Percentiles rank a stretch among this genome's conserved stretches.
phyloP scores from a whole-genome alignment of 2,888 invertebrate genomes.

The Urechis unicinctus region DNA sequence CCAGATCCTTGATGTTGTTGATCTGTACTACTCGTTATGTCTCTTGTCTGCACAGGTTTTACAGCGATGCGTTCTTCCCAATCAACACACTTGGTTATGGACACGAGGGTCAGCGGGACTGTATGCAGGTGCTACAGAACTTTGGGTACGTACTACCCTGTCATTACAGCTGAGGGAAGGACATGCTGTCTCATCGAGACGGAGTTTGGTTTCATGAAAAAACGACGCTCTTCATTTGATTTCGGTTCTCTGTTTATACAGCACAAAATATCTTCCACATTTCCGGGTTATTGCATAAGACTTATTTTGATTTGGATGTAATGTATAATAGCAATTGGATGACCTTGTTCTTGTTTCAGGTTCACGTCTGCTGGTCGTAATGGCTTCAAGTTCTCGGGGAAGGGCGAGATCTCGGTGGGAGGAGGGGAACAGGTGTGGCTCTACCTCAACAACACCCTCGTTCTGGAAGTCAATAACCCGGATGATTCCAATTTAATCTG shows the following conservation, averaged over 20 bases:
- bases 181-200: too few relatives aligned
- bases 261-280: too few relatives aligned
- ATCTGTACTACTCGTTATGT: too few relatives aligned
- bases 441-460: slow-evolving; percentile 28
- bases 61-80: neutral
- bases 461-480: slow-evolving; percentile 22
- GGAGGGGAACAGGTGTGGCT: slow-evolving; percentile 37
- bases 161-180: too few relatives aligned
- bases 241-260: too few relatives aligned
- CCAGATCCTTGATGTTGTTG: too few relatives aligned
- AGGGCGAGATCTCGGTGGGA: slow-evolving; percentile 26
- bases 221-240: too few relatives aligned
- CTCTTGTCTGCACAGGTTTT: too few relatives aligned
- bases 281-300: too few relatives aligned
- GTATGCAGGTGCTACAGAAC: neutral
- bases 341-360: slow-evolving; percentile 2
- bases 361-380: slow-evolving; percentile 27
- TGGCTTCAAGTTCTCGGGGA: slow-evolving; percentile 28
- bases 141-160: neutral
- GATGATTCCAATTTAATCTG: slow-evolving; percentile 1
- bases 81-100: slow-evolving; percentile 2
- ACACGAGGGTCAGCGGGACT: neutral
- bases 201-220: too few relatives aligned
- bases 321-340: too few relatives aligned
- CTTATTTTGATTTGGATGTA: neutral